Evolutionary conservation across 2,888 invertebrate species (phyloP).

Genomic region (Zaprionus obscuricornis): DNA sequence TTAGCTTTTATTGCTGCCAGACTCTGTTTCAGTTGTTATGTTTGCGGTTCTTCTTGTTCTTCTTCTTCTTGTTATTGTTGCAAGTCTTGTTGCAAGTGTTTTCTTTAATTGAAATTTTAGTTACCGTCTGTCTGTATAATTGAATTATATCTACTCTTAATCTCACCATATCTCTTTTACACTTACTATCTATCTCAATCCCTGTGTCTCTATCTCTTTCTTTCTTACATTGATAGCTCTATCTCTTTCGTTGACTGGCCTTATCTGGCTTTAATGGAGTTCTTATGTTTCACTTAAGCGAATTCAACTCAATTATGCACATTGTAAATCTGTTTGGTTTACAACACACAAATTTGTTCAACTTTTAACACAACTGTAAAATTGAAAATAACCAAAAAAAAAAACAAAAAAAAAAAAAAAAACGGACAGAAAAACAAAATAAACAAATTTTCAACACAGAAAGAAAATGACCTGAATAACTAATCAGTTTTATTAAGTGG

Average conservation of each 20-base stretch:
- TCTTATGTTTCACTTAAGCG: constrained; percentile 53
- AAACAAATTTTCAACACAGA: no score
- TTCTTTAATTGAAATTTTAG: constrained; percentile 48
- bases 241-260: not conserved
- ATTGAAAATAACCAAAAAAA: no score
- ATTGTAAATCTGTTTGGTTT: constrained; percentile 31
- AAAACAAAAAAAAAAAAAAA: no score
- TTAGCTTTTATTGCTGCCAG: constrained; percentile 3
- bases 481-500: no score
- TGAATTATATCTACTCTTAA: constrained; percentile 45
- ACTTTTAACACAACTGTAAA: not conserved
- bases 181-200: not conserved
- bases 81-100: not conserved
- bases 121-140: constrained; percentile 46
- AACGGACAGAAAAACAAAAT: no score
- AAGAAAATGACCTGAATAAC: no score
- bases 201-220: not conserved
- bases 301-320: constrained; percentile 56
- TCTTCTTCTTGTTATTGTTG: not conserved
- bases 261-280: constrained; percentile 51
- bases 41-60: not conserved
- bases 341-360: constrained; percentile 24
- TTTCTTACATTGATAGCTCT: not conserved
- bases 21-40: not conserved
- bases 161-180: not conserved